Evolutionary conservation across 2,888 invertebrate species (phyloP).

Genomic region (Dastarcus helophoroides): DNA sequence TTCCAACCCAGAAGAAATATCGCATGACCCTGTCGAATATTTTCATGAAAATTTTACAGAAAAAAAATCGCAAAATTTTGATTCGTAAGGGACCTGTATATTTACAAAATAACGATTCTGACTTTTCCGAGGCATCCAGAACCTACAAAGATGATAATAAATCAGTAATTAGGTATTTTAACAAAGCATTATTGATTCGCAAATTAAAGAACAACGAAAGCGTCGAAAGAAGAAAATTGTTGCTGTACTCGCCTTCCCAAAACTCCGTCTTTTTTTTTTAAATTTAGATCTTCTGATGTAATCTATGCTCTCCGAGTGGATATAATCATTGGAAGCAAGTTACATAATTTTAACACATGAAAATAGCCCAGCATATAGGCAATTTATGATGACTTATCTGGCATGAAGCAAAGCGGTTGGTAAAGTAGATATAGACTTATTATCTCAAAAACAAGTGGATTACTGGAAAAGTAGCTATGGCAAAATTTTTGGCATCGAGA

Average conservation of each 20-base stretch:
- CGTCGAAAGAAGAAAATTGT: slow-evolving; percentile 8
- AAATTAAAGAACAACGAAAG: slow-evolving; percentile 12
- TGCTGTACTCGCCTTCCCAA: slow-evolving; percentile 14
- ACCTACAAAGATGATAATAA: slow-evolving; percentile 13
- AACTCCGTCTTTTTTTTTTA: slow-evolving; percentile 13
- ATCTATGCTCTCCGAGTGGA: slow-evolving; percentile 12
- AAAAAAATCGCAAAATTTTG: slow-evolving; percentile 13
- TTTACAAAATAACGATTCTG: slow-evolving; percentile 16
- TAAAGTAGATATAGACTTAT: slow-evolving; percentile 6
- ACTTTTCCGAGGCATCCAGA: slow-evolving; percentile 14
- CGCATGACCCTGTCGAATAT: slow-evolving; percentile 10
- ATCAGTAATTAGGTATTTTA: slow-evolving; percentile 12
- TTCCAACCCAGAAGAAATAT: slow-evolving; percentile 8
- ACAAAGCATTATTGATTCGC: slow-evolving; percentile 12
- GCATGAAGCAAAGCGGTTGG: slow-evolving; percentile 5
- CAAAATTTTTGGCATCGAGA: slow-evolving; percentile 17
- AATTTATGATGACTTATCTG: slow-evolving; percentile 3
- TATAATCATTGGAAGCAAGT: slow-evolving; percentile 11
- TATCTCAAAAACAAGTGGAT: slow-evolving; percentile 8
- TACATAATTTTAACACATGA: slow-evolving; percentile 4
- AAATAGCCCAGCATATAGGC: slow-evolving; percentile 3
- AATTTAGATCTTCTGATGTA: slow-evolving; percentile 11
- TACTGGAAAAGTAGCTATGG: slow-evolving; percentile 12
- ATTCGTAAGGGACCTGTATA: slow-evolving; percentile 13
- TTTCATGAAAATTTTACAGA: slow-evolving; percentile 14